Percentiles rank a stretch among this genome's conserved stretches.
phyloP scores from a whole-genome alignment of 2,888 invertebrate species.

The Chrysotoxum bicinctum region DNA sequence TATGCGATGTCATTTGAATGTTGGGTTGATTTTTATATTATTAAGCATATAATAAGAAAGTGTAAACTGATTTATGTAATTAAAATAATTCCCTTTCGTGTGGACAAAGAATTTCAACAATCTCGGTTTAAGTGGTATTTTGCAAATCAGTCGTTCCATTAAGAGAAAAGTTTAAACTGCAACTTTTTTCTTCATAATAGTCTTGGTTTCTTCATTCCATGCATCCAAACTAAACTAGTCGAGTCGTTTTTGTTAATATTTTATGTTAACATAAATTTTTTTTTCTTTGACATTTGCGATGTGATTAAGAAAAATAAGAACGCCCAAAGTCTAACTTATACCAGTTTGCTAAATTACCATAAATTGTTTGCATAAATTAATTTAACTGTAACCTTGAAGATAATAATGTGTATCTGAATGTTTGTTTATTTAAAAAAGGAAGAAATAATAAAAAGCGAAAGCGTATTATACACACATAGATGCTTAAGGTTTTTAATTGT shows the following conservation, averaged over 20 bases:
- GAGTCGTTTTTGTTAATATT: conserved; percentile 24
- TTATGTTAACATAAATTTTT: conserved; percentile 14
- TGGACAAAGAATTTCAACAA: neutral
- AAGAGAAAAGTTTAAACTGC: neutral
- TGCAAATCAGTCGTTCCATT: neutral
- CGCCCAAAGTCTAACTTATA: conserved; percentile 64
- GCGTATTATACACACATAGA: conserved; percentile 32
- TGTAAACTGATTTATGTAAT: neutral
- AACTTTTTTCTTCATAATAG: neutral
- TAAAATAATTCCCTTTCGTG: neutral
- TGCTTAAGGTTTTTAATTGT: neutral
- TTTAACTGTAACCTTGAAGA: conserved; percentile 57
- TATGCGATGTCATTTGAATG: too few species aligned
- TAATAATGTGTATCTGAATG: conserved; percentile 26
- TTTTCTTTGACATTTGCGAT: conserved; percentile 26
- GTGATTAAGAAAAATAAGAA: conserved; percentile 35
- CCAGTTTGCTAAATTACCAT: conserved; percentile 66
- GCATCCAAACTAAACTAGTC: conserved; percentile 12
- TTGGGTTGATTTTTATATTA: too few species aligned
- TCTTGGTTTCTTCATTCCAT: neutral
- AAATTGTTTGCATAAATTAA: conserved; percentile 65
- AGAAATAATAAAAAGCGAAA: conserved; percentile 48
- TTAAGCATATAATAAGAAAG: too few species aligned
- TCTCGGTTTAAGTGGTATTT: neutral
- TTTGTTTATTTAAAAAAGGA: conserved; percentile 15